Base-by-base conservation (phyloP, 1,140 invertebrate species). In the Bombus impatiens region DNA sequence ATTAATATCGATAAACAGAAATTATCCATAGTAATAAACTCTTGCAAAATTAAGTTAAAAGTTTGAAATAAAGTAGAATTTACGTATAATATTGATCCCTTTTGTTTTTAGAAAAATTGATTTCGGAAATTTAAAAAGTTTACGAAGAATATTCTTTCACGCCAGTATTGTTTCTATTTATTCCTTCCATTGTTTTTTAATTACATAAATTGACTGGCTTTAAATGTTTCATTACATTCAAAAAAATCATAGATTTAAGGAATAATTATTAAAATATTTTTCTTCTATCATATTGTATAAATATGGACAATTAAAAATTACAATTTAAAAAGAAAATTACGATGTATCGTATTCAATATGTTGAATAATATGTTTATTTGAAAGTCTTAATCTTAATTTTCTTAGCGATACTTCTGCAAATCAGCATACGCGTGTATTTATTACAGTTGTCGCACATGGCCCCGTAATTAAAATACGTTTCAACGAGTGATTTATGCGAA, bases 401-500 rank as follows among this genome's bases (percentile, higher is more conserved):
- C 82, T 8, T 10, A 15, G 10, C 32, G 12, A 15, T 76, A 15
- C 10, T 40, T 76, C 4, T 22, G 3, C 22, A 67, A 42, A 72
- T 84, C 67, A 78, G 40, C 76, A 67, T 71, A 79, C 25, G 3
- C 42, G 57, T 84, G 72, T 76, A 88, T 82, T 72, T 59, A 57
- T 89, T 80, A 28, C 68, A 65, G 76, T 72, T 82, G 53, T 78
- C 57, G 70, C 68, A 28, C 70, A 59, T 35, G 42, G 44, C 42
- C 67, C 25, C 1, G 12, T 47, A 59, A 86, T 82, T 82, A 75
- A 59, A 82, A 75, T 75, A 47, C 71, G 35, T 67, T 75, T 86
- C 67, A 81, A 80, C 71, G 65, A 32, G 53, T 82, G 71, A 86
- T 82, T 81, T 82, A 86, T 70, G 84, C 84, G 67, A 71, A 71